Percentiles rank a stretch among this genome's conserved stretches.
phyloP scores from a whole-genome alignment of 2,888 invertebrate species.

The Drepanosiphum platanoidis region DNA sequence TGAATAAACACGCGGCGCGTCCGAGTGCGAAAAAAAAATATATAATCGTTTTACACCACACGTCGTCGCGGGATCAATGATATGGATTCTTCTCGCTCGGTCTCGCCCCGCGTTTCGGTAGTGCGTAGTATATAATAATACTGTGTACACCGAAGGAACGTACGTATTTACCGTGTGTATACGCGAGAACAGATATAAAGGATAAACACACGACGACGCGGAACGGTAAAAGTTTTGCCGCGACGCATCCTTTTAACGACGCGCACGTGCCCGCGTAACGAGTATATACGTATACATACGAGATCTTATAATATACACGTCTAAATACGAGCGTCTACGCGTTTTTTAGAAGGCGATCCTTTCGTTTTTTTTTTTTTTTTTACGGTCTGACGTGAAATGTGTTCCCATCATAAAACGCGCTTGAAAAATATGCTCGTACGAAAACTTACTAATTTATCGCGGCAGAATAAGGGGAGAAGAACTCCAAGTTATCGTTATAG shows the following conservation, averaged over 20 bases:
- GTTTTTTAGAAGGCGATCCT: no score
- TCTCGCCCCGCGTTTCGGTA: not conserved
- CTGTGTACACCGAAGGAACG: not conserved
- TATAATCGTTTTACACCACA: conserved; percentile 36
- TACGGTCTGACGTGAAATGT: no score
- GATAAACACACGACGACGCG: not conserved
- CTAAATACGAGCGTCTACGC: no score
- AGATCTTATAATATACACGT: no score
- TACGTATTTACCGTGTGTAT: not conserved
- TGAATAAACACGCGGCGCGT: conserved; percentile 24
- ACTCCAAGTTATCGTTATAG: no score
- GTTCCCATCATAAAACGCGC: no score
- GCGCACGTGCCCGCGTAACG: not conserved
- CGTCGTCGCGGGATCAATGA: not conserved
- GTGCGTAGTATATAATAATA: no score
- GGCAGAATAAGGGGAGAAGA: no score
- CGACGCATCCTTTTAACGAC: not conserved
- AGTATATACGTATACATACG: not conserved
- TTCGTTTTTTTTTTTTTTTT: no score
- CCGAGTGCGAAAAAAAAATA: conserved; percentile 48
- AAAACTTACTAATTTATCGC: no score
- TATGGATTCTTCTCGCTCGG: not conserved
- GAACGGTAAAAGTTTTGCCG: not conserved
- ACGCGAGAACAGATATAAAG: not conserved
- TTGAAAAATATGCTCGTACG: no score